Base-by-base conservation (phyloP, 2,113 vertebrate genomes). In the Picathartes gymnocephalus region DNA sequence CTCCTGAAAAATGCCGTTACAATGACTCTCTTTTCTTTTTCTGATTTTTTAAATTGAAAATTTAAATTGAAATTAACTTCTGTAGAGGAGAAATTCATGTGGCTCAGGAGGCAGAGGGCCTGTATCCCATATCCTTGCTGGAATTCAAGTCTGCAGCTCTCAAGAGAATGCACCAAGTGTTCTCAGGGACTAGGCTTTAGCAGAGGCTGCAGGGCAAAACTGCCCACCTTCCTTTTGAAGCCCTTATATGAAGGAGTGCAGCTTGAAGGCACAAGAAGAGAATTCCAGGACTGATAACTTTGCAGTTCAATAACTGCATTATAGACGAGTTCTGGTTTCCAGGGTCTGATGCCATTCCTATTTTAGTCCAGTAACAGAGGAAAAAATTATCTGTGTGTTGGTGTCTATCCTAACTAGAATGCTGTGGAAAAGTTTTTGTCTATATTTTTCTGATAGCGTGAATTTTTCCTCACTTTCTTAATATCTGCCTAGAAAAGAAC, bases 1-100 rank as follows among this genome's bases (percentile, higher is more conserved):
- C 7, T 70, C 28, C 24, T 39, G 74, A 50, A 88, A 85, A 81
- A 45, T 11, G 7, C 8, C 13, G 22, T 72, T 45, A 42, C 2
- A 81, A 6, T 3, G 4, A 42, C 9, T 40, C 40, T 0, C 6
- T 9, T 37, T 44, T 66, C 1, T 2, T 8, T 28, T 77, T 4
- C 5, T 70, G 4, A 31, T 51, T 54, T 15, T 39, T 39, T 39
- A 39, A 39, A n/a, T n/a, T n/a, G n/a, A 39, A 39, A 39, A 39
- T 39, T 22, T 16, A 45, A 81, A 31, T 81, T 16, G 53, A 53
- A 73, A 51, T 13, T 37, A 44, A 53, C 47, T 56, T 64, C 23
- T 33, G 7, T 15, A 39, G 30, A 22, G 50, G 9, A 64, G 27
- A 65, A 90, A 85, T 47, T 39, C 2, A 39, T 3, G 27, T 65